Evolutionary conservation across 2,113 vertebrate species (phyloP), one percentile per base, ranked within the genome.

Genomic region (Trematomus loennbergii): DNA sequence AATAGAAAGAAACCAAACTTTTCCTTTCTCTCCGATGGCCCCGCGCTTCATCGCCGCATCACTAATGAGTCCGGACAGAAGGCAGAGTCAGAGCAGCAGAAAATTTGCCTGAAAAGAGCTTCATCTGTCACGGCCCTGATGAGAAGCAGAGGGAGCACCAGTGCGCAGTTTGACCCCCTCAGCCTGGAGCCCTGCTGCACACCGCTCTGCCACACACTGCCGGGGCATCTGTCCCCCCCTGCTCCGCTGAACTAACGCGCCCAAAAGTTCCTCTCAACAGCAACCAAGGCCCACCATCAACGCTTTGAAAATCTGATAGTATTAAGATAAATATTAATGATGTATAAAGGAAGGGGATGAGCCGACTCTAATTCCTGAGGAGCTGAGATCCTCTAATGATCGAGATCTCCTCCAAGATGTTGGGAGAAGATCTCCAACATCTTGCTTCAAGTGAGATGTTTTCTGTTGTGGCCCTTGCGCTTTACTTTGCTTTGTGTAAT

Each of bases 81-180:
- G 92, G 94, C 92, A 84, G 88, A 91, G 66, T 87, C 88, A 91
- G 75, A 82, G 88, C 85, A 82, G 94, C 91, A 91, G 92, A 94
- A 94, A 93, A 94, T 95, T 86, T 89, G 89, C 91, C 93, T 94
- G 78, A 83, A 85, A 88, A 78, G 88, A 78, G 86, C 85, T 81
- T 93, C 94, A 93, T 94, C 94, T 95, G 93, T 93, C 90, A 90
- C 43, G 77, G 88, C 77, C 75, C 87, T 91, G 91, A 92, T 87
- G 80, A 88, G 82, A 87, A 73, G 72, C 88, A 83, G 77, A 86
- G 83, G 74, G 88, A 86, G 75, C 82, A 87, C 92, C 90, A 90
- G 84, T 78, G 86, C 66, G 40, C 79, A 69, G 70, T 81, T 83
- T 81, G 82, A 83, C 80, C 84, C 29, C 78, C 75, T 74, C 67